Evolutionary conservation across 2,888 invertebrate genomes (phyloP).

Genomic region (Protodeltote pygarga): DNA sequence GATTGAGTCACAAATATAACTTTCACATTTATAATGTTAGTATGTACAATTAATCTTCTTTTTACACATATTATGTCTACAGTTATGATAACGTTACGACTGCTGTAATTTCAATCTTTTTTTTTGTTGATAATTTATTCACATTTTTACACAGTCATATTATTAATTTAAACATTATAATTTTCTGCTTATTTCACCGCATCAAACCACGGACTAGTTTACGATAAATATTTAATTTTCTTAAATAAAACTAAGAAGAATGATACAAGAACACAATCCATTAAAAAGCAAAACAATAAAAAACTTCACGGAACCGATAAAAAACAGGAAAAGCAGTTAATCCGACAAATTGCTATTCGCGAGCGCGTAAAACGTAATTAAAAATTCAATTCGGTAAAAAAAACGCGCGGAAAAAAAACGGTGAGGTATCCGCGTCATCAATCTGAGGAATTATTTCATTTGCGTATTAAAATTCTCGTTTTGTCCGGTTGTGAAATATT

Average conservation of each 20-base stretch:
- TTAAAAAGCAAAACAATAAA: conserved; percentile 54
- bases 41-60: no score
- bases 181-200: no score
- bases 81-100: no score
- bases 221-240: no score
- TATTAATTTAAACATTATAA: no score
- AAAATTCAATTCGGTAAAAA: conserved; percentile 80
- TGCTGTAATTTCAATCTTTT: no score
- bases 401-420: conserved; percentile 61
- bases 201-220: no score
- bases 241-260: not conserved
- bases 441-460: conserved; percentile 86
- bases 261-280: conserved; percentile 39
- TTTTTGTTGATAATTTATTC: no score
- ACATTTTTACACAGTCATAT: no score
- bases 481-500: conserved; percentile 84
- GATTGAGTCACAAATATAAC: no score
- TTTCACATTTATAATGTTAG: no score
- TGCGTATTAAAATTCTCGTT: conserved; percentile 85
- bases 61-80: no score
- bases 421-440: conserved; percentile 80
- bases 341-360: conserved; percentile 82
- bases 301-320: conserved; percentile 54
- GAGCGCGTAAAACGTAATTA: conserved; percentile 85
- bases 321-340: conserved; percentile 74